These are phyloP conservation scores for Chelmon rostratus DNA, from an alignment of 2,797 vertebrate species.

Conservation along the genomic window DNA sequence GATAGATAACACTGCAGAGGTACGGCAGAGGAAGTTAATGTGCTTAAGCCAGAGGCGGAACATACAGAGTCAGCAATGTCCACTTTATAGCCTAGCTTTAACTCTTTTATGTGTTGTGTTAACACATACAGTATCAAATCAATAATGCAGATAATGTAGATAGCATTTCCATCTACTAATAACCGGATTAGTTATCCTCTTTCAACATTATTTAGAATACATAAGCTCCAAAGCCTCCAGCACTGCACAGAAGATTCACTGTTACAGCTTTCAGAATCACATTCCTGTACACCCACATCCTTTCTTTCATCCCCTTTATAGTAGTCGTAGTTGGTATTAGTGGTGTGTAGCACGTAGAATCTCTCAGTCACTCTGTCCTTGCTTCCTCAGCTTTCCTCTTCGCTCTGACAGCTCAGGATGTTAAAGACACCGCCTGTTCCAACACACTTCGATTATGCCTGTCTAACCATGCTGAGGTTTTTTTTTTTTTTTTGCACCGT, in stretches of 20 bases:
- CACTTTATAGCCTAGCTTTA: constrained; percentile 50
- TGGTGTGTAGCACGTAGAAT: constrained; percentile 16
- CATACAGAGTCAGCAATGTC: constrained; percentile 54
- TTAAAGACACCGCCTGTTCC: constrained; percentile 29
- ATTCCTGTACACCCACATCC: constrained; percentile 36
- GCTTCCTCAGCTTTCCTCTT: constrained; percentile 15
- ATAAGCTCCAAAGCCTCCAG: constrained; percentile 51
- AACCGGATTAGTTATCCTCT: constrained; percentile 50
- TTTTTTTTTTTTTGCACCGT: constrained; percentile 20
- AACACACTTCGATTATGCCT: constrained; percentile 12
- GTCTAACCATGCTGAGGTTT: neutral
- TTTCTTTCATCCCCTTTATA: constrained; percentile 27
- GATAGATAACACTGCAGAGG: constrained; percentile 32
- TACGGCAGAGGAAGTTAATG: constrained; percentile 39
- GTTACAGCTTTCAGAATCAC: constrained; percentile 26
- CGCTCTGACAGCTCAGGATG: constrained; percentile 18
- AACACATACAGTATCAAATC: constrained; percentile 56
- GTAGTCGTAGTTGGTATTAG: constrained; percentile 26
- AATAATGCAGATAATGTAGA: constrained; percentile 63
- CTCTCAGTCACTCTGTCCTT: constrained; percentile 27
- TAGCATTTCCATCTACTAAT: constrained; percentile 51
- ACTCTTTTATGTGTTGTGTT: constrained; percentile 52
- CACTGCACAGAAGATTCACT: constrained; percentile 20
- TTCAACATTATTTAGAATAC: constrained; percentile 64
- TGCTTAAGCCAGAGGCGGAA: constrained; percentile 41